These are phyloP conservation scores for cat (Felis catus) DNA, from an alignment of 2,113 vertebrate species.

Conservation along the genomic window F.catus_Fca126_mat1.0 CM031412.1:18409501-18410000, in stretches of 20 bases:
- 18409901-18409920: not conserved
- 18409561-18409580: not conserved
- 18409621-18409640: not conserved
- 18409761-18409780: not conserved
- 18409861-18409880: not conserved
- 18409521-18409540: not conserved
- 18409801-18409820: not conserved
- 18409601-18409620: not conserved
- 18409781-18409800: not conserved
- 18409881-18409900: not conserved
- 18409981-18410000: not conserved
- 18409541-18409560: not conserved
- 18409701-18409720: not conserved
- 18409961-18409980: not conserved
- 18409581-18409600: not conserved
- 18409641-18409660: slow-evolving; percentile 2
- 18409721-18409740: not conserved
- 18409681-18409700: not conserved
- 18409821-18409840: not conserved
- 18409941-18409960: not conserved
- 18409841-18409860: not conserved
- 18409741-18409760: not conserved
- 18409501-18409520: not conserved
- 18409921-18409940: not conserved
- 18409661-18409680: slow-evolving; percentile 42